Evolutionary conservation across 2,797 vertebrate species (phyloP), one percentile per base, ranked within the genome.

Genomic region (Anguilla obscura): DNA sequence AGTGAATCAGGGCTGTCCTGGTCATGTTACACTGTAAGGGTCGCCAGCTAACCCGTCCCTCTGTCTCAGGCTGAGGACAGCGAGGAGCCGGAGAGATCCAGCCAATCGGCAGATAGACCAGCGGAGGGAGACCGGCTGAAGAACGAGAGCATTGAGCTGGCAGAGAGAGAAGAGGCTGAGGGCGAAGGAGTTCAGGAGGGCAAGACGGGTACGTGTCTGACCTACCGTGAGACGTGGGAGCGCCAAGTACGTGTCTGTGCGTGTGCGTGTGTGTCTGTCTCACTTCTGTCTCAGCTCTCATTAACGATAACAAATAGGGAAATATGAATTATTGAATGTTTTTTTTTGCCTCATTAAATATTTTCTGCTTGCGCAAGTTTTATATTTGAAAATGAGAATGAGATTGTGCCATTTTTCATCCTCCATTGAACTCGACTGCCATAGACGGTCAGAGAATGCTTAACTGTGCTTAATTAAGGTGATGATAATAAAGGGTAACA

Each of bases 1-100:
- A 1, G 40, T 48, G 16, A 8, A 12, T 21, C 36, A 33, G 14
- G 27, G 71, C 71, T 14, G 30, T 4, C 12, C 27, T 48, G 9
- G 45, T 24, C 16, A 24, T 54, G 6, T 52, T 24, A 24, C 79
- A 24, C 40, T 80, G 76, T 18, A 50, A 4, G 14, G 1, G 5
- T 27, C 30, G 33, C 60, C 36, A 33, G 8, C 40, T 33, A 1
- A 84, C 52, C 30, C 74, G 1, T 85, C 52, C 86, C 27, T 6
- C 16, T 84, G 27, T 85, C 24, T 88, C 91, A 97, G 96, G 93
- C 94, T 0, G 96, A 97, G 91, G 90, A 92, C 33, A 33, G 83
- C 10, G 83, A 96, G 96, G 96, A 97, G 87, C 94, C 95, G 0
- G 96, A 97, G 92, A 96, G 96, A 86, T 94, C 95, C 33, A 94